Conservation (phyloP, 1,140 invertebrate species). For the Archivesica marissinica region DNA sequence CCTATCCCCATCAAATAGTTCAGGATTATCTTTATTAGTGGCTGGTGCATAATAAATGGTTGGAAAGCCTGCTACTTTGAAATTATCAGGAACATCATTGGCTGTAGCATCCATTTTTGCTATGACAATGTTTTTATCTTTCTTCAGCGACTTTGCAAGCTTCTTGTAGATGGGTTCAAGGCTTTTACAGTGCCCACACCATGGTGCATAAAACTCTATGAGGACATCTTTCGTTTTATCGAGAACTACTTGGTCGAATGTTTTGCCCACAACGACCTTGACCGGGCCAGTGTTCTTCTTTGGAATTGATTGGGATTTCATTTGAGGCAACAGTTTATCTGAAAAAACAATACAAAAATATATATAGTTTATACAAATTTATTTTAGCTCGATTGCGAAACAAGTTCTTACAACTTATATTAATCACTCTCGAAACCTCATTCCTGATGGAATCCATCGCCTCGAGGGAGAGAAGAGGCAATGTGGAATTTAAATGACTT, state of each 20-base stretch:
- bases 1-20: slow-evolving; percentile 95
- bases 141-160: slow-evolving; percentile 92
- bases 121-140: slow-evolving; percentile 94
- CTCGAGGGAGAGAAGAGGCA: no score
- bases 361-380: no score
- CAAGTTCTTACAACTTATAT: no score
- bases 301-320: slow-evolving; percentile 97
- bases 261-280: slow-evolving; percentile 96
- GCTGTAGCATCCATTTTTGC: slow-evolving; percentile 99
- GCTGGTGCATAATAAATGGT: slow-evolving; percentile 98
- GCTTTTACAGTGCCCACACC: slow-evolving; percentile 99
- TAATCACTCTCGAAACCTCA: no score
- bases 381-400: no score
- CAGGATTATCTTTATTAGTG: slow-evolving; percentile 91
- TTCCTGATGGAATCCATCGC: no score
- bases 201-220: slow-evolving; percentile 98
- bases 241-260: slow-evolving; percentile 96
- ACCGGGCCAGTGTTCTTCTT: slow-evolving; percentile 93
- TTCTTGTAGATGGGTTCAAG: slow-evolving; percentile 97
- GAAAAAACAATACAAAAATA: no score
- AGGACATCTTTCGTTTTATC: slow-evolving; percentile 96
- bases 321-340: slow-evolving; percentile 91
- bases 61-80: slow-evolving; percentile 96
- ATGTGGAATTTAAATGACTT: no score
- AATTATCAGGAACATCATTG: slow-evolving; percentile 96